Evolutionary conservation across 2,797 vertebrate genomes (phyloP).

Genomic region (Artibeus jamaicensis): DNA sequence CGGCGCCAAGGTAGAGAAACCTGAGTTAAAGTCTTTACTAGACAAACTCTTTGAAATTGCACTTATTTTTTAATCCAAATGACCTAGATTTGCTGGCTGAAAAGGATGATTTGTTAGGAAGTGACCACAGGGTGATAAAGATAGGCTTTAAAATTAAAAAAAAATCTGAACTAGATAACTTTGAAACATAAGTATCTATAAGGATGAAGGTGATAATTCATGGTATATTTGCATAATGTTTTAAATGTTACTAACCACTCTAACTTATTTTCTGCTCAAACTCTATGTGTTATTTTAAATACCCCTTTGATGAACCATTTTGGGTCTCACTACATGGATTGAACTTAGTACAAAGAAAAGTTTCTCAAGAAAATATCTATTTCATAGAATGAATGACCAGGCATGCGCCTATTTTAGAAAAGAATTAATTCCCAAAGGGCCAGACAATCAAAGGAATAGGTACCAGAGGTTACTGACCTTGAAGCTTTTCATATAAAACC

Average conservation of each 20-base stretch:
- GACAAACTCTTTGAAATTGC: background rate
- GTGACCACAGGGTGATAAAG: background rate
- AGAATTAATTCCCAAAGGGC: constrained; percentile 16
- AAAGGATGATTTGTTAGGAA: background rate
- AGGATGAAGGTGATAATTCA: background rate
- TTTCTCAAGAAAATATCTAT: constrained; percentile 15
- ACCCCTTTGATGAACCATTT: background rate
- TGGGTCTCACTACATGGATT: background rate
- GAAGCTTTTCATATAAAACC: constrained; percentile 32
- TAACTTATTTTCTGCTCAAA: background rate
- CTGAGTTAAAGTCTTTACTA: background rate
- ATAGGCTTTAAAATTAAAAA: background rate
- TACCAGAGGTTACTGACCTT: background rate
- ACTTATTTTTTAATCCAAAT: background rate
- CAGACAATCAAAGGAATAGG: background rate
- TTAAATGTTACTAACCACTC: background rate
- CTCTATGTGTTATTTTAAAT: background rate
- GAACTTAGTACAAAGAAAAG: background rate
- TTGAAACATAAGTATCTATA: background rate
- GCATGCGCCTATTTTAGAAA: constrained; percentile 17
- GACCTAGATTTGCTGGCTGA: background rate
- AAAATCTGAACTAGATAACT: background rate
- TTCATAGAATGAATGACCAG: background rate
- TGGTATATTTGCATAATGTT: background rate
- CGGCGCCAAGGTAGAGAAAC: background rate